Evolutionary conservation across 2,888 invertebrate genomes (phyloP), one percentile per base, ranked within the genome.

Genomic region (Euproctis similis): DNA sequence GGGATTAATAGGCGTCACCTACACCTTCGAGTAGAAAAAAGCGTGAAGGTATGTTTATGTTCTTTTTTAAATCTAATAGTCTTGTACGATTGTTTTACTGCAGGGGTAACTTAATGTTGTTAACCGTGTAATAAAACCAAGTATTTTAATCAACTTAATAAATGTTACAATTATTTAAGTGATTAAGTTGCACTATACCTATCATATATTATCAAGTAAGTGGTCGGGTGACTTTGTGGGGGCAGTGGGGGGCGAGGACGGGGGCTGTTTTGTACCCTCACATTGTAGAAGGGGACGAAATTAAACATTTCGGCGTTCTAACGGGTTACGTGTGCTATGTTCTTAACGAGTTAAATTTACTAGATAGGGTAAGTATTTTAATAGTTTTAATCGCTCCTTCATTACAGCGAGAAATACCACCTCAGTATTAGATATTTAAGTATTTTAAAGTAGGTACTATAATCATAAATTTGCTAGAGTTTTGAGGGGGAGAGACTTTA

Each of bases 101-200:
- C n/a, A n/a, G n/a, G n/a, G n/a, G n/a, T n/a, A n/a, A n/a, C n/a
- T n/a, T n/a, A n/a, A n/a, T n/a, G n/a, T 56, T 65, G 47, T 62
- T 12, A 36, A 68, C 72, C 30, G 31, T 70, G 56, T 61, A 41
- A 48, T 49, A 58, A 59, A 62, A 60, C 58, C 61, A 66, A 72
- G 71, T 72, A 73, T 80, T 81, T 78, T 80, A 82, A 84, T 81
- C 72, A 82, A 81, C 69, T 74, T 69, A 76, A 81, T 80, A 80
- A 78, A 82, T 80, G 80, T 74, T 63, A 68, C 73, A 78, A 81
- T 80, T 77, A 81, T 76, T 71, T 74, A 76, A 70, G 77, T 77
- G 75, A 81, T 82, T 75, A 81, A 73, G 68, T 70, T 77, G 69
- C 78, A 81, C 80, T 78, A 76, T 64, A 63, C 63, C 63, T 67